Percentiles rank a stretch among this genome's conserved stretches.
phyloP scores from a whole-genome alignment of 2,888 invertebrate species.

The Diarsia brunnea region DNA sequence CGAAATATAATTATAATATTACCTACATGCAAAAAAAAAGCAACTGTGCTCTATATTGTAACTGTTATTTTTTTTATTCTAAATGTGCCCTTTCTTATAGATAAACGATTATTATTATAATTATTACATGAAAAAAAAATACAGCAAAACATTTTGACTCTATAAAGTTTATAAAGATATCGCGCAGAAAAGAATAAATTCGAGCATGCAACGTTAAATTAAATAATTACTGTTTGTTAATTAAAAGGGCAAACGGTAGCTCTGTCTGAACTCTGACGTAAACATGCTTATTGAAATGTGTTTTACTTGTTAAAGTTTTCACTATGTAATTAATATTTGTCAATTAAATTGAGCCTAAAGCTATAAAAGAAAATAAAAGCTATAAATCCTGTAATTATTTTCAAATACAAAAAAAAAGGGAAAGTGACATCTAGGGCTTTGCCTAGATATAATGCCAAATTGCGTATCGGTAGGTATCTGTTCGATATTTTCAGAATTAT shows the following conservation, averaged over 20 bases:
- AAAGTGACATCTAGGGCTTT: too few species aligned
- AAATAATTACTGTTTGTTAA: constrained; percentile 14
- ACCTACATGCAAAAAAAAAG: not conserved
- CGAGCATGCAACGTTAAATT: constrained; percentile 11
- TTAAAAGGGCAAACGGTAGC: constrained; percentile 13
- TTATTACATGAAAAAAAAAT: not conserved
- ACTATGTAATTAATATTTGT: too few species aligned
- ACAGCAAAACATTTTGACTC: not conserved
- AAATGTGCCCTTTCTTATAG: too few species aligned
- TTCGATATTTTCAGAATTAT: not conserved
- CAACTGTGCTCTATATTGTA: too few species aligned
- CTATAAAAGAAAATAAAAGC: too few species aligned
- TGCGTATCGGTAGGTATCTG: not conserved
- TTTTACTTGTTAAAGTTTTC: not conserved
- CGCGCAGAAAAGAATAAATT: constrained; percentile 22
- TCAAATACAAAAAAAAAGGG: too few species aligned
- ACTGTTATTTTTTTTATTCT: too few species aligned
- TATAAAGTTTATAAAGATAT: too few species aligned
- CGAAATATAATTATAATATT: not conserved
- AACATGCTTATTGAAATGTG: not conserved
- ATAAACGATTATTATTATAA: too few species aligned
- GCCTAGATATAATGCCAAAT: too few species aligned
- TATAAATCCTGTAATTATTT: not conserved
- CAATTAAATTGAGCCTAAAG: not conserved
- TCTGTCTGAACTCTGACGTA: constrained; percentile 14